Conservation (phyloP, 1,140 invertebrate species). For the Meloidogyne hapla region DNA sequence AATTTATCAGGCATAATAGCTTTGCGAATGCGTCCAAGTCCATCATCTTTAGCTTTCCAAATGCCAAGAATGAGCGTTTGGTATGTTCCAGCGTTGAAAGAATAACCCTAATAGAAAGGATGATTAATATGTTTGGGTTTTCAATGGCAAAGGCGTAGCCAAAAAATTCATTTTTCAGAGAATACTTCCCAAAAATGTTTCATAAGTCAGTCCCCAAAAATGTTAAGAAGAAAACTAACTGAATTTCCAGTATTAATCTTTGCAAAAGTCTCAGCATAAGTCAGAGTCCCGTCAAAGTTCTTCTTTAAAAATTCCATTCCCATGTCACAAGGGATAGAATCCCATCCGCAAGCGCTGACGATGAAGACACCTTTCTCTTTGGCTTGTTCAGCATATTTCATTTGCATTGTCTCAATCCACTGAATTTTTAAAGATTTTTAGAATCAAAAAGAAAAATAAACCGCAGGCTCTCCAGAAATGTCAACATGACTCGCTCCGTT, state of each 20-base stretch:
- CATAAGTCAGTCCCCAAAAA: conserved; percentile 56
- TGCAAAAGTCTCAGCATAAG: conserved; percentile 54
- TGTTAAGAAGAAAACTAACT: conserved; percentile 25
- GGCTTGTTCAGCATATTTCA: conserved; percentile 77
- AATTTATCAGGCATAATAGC: conserved; percentile 61
- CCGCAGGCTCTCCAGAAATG: conserved; percentile 80
- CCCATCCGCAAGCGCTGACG: conserved; percentile 85
- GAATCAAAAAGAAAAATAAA: conserved; percentile 26
- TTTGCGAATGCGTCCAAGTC: conserved; percentile 56
- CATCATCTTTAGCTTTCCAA: conserved; percentile 49
- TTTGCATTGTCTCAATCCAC: conserved; percentile 74
- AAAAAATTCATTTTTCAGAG: too few relatives aligned
- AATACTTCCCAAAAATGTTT: too few relatives aligned
- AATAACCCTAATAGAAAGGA: conserved; percentile 55
- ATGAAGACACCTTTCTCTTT: conserved; percentile 77
- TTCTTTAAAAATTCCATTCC: conserved; percentile 76
- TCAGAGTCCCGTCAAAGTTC: conserved; percentile 72
- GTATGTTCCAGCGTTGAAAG: conserved; percentile 62
- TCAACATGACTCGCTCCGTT: conserved; percentile 82
- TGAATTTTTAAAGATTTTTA: conserved; percentile 13
- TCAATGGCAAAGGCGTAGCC: too few relatives aligned
- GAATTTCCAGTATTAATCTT: conserved; percentile 44
- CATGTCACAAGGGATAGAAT: conserved; percentile 78
- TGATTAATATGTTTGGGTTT: neutral
- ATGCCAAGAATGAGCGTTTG: conserved; percentile 61